Conservation (phyloP, 2,113 vertebrate genomes). For the Dolichotis patagonum region DNA sequence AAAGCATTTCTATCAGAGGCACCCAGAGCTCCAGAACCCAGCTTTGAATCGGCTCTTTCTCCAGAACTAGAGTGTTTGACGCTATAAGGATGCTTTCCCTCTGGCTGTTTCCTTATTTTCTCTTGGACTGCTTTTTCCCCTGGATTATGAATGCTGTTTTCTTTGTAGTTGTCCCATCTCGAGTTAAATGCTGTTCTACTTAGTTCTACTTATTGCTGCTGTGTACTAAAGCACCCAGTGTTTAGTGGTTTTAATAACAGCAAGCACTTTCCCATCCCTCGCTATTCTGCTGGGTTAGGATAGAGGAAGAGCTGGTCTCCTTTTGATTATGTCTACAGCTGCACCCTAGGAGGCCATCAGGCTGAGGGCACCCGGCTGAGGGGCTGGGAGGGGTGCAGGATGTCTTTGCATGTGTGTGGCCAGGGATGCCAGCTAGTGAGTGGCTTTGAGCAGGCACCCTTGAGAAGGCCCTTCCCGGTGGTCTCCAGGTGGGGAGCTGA, state of each 20-base stretch:
- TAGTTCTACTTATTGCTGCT: no score
- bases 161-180: background rate
- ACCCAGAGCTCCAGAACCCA: background rate
- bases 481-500: background rate
- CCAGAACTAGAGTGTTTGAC: background rate
- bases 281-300: no score
- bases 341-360: fast-evolving
- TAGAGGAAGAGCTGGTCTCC: background rate
- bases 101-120: background rate
- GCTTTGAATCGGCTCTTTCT: background rate
- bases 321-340: fast-evolving
- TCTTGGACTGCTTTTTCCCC: background rate
- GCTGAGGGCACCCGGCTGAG: background rate
- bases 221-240: background rate
- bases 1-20: background rate
- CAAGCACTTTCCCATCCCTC: background rate
- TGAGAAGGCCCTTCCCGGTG: background rate
- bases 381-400: fast-evolving
- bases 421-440: no score
- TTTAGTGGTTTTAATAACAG: background rate
- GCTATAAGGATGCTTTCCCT: background rate
- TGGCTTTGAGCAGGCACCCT: background rate
- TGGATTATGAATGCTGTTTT: background rate
- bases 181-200: background rate
- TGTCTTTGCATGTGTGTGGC: fast-evolving